Evolutionary conservation across 1,140 invertebrate species (phyloP), one percentile per base, ranked within the genome.

Genomic region (Eriosoma lanigerum): DNA sequence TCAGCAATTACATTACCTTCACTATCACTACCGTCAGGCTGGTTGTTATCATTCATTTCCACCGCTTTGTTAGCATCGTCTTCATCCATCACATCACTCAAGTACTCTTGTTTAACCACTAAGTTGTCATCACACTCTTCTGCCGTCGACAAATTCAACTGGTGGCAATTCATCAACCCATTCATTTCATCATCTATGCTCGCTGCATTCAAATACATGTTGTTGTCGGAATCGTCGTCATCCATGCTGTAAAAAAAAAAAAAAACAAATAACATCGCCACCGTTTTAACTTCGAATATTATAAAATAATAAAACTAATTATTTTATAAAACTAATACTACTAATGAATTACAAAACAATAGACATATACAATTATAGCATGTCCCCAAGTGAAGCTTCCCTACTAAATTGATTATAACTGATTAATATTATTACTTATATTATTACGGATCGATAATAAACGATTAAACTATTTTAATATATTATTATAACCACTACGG

Each of bases 161-260:
- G 24, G 17, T 72, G 46, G 24, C 68, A 72, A 17, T 72, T 24
- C 48, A 72, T 72, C 9, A 72, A 3, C 1, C 64, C 24, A 10
- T 52, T 72, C 9, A 72, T 72, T 15, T 78, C 75, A 12, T 75
- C 64, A 0, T 78, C 75, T 1, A 46, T 62, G 9, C 56, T 15
- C 17, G 75, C n/a, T 8, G 75, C 13, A 29, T 76, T 44, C 19
- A 76, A 6, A 15, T 78, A 78, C 38, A 78, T 58, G 13, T 78
- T 24, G 54, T 60, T 17, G 2, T 78, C 52, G 15, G 26, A 15
- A 5, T 60, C 38, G 44, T 50, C 66, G 24, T 72, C 46, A 3
- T 17, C 56, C 17, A 46, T 46, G 3, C 68, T 72, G 24, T n/a
- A 52, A 72, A 24, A n/a, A 54, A n/a, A n/a, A 54, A 6, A 54